These are phyloP conservation scores for Heliconius eleuchia DNA, from an alignment of 1,140 invertebrate species.

Conservation along the genomic window DNA sequence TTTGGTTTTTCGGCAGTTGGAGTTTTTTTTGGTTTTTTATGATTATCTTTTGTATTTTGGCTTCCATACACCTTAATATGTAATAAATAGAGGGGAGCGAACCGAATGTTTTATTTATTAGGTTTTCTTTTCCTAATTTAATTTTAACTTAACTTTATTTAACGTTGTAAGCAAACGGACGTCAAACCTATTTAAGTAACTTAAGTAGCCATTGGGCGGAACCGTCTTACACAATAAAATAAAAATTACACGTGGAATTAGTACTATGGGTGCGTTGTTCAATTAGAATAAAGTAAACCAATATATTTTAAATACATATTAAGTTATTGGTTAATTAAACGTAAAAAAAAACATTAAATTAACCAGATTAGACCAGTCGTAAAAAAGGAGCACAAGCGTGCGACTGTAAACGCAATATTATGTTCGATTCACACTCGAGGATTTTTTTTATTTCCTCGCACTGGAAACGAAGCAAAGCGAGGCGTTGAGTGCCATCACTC, in stretches of 20 bases:
- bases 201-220: background rate
- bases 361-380: too few relatives aligned
- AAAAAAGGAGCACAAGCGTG: background rate
- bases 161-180: background rate
- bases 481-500: background rate
- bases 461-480: background rate
- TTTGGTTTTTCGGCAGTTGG: too few relatives aligned
- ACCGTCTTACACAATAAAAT: background rate
- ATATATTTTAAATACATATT: background rate
- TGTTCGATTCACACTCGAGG: background rate
- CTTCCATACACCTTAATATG: too few relatives aligned
- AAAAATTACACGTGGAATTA: background rate
- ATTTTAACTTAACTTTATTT: too few relatives aligned
- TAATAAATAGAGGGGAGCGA: too few relatives aligned
- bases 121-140: too few relatives aligned
- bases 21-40: too few relatives aligned
- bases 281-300: background rate
- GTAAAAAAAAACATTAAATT: too few relatives aligned
- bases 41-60: too few relatives aligned
- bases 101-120: too few relatives aligned
- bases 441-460: background rate
- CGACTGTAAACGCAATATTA: background rate
- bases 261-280: too few relatives aligned
- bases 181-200: too few relatives aligned
- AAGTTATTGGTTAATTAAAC: background rate